phyloP scores from a whole-genome alignment of 2,113 vertebrate genomes.

The human region GRCh38 chr6:82173001-82173500 shows the following conservation, averaged over 20 bases:
- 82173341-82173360: slow-evolving; percentile 7
- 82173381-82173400: slow-evolving; percentile 71
- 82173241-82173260: no score
- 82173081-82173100: not conserved
- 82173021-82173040: no score
- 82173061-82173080: not conserved
- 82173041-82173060: no score
- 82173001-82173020: no score
- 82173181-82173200: not conserved
- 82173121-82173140: not conserved
- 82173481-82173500: not conserved
- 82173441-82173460: slow-evolving; percentile 50
- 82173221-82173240: no score
- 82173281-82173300: not conserved
- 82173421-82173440: slow-evolving; percentile 69
- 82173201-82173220: no score
- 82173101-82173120: no score
- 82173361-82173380: slow-evolving; percentile 84
- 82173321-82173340: not conserved
- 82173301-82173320: not conserved
- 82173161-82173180: no score
- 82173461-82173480: not conserved
- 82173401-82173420: slow-evolving; percentile 72
- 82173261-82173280: no score
- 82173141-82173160: no score